Base-by-base conservation (phyloP, 2,888 invertebrate species). In the Cyaniris semiargus region DNA sequence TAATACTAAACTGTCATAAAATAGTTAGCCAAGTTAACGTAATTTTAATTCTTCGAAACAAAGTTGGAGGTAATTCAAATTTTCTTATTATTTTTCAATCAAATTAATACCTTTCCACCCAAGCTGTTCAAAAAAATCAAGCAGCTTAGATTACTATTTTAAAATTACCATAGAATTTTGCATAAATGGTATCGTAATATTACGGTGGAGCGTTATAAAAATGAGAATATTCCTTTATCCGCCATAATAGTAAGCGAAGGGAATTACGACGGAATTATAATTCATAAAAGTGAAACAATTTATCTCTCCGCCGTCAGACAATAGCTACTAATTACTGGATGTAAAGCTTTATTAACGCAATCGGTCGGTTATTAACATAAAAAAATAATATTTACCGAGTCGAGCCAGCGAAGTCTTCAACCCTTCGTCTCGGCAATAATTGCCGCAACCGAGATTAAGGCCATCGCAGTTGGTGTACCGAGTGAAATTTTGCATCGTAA, bases 291-390 rank as follows among this genome's bases (percentile, higher is more conserved):
- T 82, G 81, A 82, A 82, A 80, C 80, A 80, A 79, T 83, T 81
- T 80, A 79, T 81, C 82, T 81, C 88, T 85, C 86, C 86, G 80
- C 85, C 87, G 76, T 34, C 79, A 81, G 81, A 81, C 81, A 81
- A 81, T 81, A 78, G 79, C 80, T 79, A 78, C 81, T 92, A 93
- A 93, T 93, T 93, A 93, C 90, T 87, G 89, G 90, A 92, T 92
- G 92, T 92, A 92, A 91, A 91, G 90, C 91, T 93, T 93, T 93
- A 94, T 93, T 92, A 93, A 91, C 92, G 90, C 92, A 91, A 93
- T 93, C 90, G 90, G 89, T 87, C 84, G 87, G 90, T 90, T 87
- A 93, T 93, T 93, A 93, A 93, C 93, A 94, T 93, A 93, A 94
- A 94, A 94, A 94, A 94, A 93, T 93, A 93, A 93, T 94, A 93